These are phyloP conservation scores for Jacana jacana DNA, from an alignment of 2,113 vertebrate genomes.

Conservation along the genomic window DNA sequence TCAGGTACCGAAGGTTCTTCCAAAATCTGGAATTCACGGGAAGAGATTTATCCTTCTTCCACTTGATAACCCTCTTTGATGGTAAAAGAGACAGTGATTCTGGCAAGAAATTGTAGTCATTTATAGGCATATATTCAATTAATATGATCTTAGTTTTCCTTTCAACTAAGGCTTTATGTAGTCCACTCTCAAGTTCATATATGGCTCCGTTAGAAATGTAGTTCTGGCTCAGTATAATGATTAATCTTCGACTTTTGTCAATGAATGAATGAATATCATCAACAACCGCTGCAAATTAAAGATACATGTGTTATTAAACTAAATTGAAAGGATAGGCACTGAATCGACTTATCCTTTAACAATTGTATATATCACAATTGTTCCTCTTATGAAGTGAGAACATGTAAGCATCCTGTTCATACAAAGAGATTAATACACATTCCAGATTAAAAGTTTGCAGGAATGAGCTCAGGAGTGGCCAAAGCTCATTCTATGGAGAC, in stretches of 20 bases:
- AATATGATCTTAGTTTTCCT: conserved; percentile 83
- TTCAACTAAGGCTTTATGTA: conserved; percentile 88
- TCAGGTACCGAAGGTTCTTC: conserved; percentile 86
- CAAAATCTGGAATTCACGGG: conserved; percentile 82
- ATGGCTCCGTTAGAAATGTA: conserved; percentile 67
- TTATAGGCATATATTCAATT: conserved; percentile 74
- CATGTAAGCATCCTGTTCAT: not conserved
- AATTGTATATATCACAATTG: not conserved
- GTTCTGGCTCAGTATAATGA: conserved; percentile 80
- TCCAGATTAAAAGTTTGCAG: not conserved
- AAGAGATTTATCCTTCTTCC: conserved; percentile 76
- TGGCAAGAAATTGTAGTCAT: conserved; percentile 53
- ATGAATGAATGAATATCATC: conserved; percentile 83
- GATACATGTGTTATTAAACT: not conserved
- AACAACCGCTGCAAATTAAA: conserved; percentile 73
- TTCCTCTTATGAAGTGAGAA: not conserved
- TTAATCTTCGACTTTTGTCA: conserved; percentile 82
- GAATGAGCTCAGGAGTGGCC: not conserved
- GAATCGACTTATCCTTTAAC: not conserved
- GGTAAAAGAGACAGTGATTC: conserved; percentile 81
- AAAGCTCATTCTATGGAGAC: not conserved
- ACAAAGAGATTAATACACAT: not conserved
- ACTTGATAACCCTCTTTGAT: conserved; percentile 77
- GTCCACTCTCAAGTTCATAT: conserved; percentile 80
- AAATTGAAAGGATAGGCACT: not conserved